Evolutionary conservation across 2,797 vertebrate species (phyloP).

Genomic region (Premnoplex brunnescens): DNA sequence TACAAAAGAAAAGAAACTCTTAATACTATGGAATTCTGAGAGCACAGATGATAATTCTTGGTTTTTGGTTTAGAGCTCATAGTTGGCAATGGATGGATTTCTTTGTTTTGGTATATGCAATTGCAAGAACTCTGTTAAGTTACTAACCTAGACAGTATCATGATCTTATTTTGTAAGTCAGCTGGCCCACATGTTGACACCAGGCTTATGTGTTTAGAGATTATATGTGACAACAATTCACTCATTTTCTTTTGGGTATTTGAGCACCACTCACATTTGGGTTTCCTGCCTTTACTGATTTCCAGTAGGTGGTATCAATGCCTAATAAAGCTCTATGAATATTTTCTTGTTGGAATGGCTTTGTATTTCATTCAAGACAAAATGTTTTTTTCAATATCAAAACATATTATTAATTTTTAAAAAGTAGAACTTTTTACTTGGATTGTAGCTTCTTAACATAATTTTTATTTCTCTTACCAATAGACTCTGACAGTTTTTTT

Average conservation of each 20-base stretch:
- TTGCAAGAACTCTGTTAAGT: neutral
- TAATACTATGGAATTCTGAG: neutral
- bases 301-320: constrained; percentile 24
- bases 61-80: neutral
- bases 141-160: neutral
- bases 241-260: neutral
- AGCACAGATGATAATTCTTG: neutral
- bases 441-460: neutral
- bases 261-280: neutral
- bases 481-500: neutral
- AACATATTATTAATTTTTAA: neutral
- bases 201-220: neutral
- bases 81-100: neutral
- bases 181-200: neutral
- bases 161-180: neutral
- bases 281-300: neutral
- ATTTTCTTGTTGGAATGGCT: neutral
- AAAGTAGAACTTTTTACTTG: neutral
- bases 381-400: neutral
- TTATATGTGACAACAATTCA: neutral
- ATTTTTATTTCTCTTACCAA: neutral
- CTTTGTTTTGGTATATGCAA: neutral
- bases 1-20: neutral
- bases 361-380: neutral
- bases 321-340: neutral